Base-by-base conservation (phyloP, 2,797 vertebrate species). In the Trematomus bernacchii region DNA sequence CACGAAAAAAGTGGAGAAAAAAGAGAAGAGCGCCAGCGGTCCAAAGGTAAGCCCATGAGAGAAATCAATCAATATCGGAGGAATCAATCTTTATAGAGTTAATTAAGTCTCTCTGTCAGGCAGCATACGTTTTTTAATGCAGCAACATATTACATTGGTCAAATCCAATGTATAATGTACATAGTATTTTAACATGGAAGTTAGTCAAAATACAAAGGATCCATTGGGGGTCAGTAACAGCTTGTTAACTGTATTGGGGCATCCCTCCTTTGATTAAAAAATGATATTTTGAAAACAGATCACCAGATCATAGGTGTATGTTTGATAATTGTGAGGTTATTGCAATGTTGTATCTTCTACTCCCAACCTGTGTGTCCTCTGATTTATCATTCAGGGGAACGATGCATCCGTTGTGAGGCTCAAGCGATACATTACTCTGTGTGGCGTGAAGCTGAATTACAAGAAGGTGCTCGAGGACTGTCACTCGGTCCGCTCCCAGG, bases 381-480 rank as follows among this genome's bases (percentile, higher is more conserved):
- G 3, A 16, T 63, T 71, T 0, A 3, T 54, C 37, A 46, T 50
- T 50, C 76, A 91, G 90, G 87, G 85, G 3, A 87, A 93, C 0
- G 33, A 96, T 65, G 95, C 93, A 30, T 67, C 95, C 0, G 84
- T 98, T 8, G 60, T 71, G 1, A 93, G 94, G 51, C 93, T 98
- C 23, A 98, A 97, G 82, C 96, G 92, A 23, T 97, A 96, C 84
- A 96, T 98, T 18, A 2, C 92, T 43, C 93, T 96, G 47, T 97
- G 97, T 71, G 97, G 97, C 0, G 95, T 89, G 65, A 85, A 87
- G 55, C 90, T 83, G 15, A 97, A 97, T 82, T 98, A 97, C 85
- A 97, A 96, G 87, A 97, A 96, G 80, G 92, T 97, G 33, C 85
- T 97, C 0, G 92, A 89, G 0, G 83, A 79, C 70, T 97, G 96